Evolutionary conservation across 64 coral and sea anemone species (phyloP).

Genomic region (Stichodactyla helianthus): DNA sequence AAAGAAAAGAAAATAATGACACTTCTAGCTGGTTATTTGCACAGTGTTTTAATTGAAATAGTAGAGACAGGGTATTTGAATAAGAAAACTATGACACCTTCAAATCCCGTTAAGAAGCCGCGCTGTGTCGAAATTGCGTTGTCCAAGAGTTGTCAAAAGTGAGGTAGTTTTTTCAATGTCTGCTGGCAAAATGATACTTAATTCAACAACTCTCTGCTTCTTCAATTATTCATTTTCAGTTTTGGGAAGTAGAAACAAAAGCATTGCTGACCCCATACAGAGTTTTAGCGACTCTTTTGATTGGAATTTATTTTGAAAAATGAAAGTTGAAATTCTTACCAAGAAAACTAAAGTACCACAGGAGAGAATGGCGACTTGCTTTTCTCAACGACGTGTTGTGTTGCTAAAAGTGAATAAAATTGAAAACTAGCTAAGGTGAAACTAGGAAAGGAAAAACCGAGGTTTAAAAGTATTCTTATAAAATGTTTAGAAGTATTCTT

Average conservation of each 20-base stretch:
- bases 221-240: not conserved
- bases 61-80: not conserved
- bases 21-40: conserved; percentile 3
- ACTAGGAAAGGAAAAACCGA: too few relatives aligned
- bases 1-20: not conserved
- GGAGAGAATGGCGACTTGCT: not conserved
- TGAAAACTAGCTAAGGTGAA: too few relatives aligned
- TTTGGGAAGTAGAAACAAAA: not conserved
- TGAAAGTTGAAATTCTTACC: not conserved
- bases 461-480: too few relatives aligned
- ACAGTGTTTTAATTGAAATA: not conserved
- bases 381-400: not conserved
- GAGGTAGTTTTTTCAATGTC: not conserved
- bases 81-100: not conserved
- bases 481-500: too few relatives aligned
- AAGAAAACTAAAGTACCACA: not conserved
- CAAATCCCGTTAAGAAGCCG: not conserved
- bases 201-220: not conserved
- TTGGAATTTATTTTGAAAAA: not conserved
- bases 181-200: not conserved
- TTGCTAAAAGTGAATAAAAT: too few relatives aligned
- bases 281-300: not conserved
- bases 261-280: not conserved
- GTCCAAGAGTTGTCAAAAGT: not conserved
- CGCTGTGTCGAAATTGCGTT: not conserved